Evolutionary conservation across 2,797 vertebrate species (phyloP).

Genomic region (Urocyon cinereoargenteus): DNA sequence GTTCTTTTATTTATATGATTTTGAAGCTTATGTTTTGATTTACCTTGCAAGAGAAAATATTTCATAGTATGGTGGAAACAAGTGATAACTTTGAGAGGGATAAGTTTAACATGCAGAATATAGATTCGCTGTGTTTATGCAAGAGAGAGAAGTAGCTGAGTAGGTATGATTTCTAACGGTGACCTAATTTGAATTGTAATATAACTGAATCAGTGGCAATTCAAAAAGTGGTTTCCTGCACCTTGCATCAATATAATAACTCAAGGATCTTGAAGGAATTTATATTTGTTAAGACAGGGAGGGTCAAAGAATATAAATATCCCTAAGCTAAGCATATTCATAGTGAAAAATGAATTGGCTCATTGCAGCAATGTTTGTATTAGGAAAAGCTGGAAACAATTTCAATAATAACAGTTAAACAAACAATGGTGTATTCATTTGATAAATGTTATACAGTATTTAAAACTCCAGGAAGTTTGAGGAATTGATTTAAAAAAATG

Average conservation of each 20-base stretch:
- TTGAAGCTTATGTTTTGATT: slow-evolving; percentile 28
- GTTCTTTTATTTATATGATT: slow-evolving; percentile 21
- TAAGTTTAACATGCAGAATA: not conserved
- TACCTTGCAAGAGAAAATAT: slow-evolving; percentile 2
- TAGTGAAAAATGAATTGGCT: not conserved
- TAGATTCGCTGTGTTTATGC: not conserved
- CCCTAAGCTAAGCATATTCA: not conserved
- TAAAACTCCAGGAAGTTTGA: not conserved
- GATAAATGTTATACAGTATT: not conserved
- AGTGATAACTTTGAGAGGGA: not conserved
- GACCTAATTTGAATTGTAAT: not conserved
- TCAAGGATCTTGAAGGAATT: not conserved
- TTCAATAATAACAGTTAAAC: slow-evolving; percentile 38
- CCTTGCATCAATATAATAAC: not conserved
- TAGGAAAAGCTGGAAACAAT: not conserved
- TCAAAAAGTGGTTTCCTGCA: not conserved
- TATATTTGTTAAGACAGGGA: not conserved
- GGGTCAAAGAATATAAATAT: not conserved
- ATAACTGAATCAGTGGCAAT: not conserved
- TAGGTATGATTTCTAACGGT: not conserved
- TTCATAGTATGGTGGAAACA: not conserved
- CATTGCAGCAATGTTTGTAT: not conserved
- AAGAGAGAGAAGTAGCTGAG: not conserved
- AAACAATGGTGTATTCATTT: not conserved
- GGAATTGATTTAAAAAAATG: slow-evolving; percentile 20